These are phyloP conservation scores for Netelia fuscicornis DNA, from an alignment of 2,888 invertebrate species.

Conservation along the genomic window DNA sequence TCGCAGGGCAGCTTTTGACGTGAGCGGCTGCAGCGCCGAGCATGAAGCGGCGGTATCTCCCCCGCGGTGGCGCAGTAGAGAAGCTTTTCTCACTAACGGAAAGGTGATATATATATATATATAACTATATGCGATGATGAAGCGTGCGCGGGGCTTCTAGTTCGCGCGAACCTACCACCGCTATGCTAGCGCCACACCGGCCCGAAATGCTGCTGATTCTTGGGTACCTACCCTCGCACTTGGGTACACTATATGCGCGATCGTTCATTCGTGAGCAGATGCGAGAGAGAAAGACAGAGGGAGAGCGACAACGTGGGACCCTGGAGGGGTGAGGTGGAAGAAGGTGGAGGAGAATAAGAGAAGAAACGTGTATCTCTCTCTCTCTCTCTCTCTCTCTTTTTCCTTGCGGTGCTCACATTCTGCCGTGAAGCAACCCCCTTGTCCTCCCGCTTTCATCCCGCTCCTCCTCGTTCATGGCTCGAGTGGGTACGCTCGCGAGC, in stretches of 20 bases:
- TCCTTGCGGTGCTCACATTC: constrained; percentile 68
- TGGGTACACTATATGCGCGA: constrained; percentile 9
- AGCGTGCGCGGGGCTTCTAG: constrained; percentile 32
- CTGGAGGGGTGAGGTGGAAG: not conserved
- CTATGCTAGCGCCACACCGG: constrained; percentile 47
- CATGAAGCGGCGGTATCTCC: constrained; percentile 29
- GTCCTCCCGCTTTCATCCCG: constrained; percentile 12
- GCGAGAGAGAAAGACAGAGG: constrained; percentile 6
- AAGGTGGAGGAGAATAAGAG: not conserved
- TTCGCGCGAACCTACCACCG: constrained; percentile 56
- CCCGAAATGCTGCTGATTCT: constrained; percentile 31
- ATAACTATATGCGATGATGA: constrained; percentile 11
- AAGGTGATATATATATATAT: not conserved
- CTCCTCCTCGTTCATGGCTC: constrained; percentile 26
- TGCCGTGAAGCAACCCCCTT: constrained; percentile 49
- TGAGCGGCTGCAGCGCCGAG: constrained; percentile 40
- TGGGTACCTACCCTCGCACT: not conserved
- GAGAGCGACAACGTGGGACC: constrained; percentile 6
- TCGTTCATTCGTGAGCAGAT: constrained; percentile 26
- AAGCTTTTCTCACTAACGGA: constrained; percentile 27
- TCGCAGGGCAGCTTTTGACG: constrained; percentile 47
- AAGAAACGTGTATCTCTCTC: not conserved
- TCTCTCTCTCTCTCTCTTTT: constrained; percentile 39
- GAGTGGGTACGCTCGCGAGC: constrained; percentile 29
- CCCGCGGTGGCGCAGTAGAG: constrained; percentile 67